Evolutionary conservation across 1,140 invertebrate genomes (phyloP), one percentile per base, ranked within the genome.

Genomic region (Capitella teleta): DNA sequence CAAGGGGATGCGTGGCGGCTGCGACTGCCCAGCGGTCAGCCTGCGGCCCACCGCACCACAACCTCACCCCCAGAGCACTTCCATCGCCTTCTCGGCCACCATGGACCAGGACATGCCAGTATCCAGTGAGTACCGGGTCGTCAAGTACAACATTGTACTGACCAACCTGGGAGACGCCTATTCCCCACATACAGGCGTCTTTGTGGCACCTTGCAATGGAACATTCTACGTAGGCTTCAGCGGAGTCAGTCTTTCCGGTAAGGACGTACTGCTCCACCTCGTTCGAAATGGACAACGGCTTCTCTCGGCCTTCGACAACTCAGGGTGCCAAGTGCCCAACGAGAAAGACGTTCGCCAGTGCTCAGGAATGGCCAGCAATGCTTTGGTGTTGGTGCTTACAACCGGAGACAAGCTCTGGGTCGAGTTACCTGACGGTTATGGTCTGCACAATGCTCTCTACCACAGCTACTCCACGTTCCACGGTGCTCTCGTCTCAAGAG

Each of bases 121-220:
- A 5, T 28, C 26, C 1, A 32, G 24, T 30, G 46, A 49, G 18
- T 53, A 53, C 47, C 32, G 52, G 10, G 38, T 53, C 36, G 26
- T 53, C 26, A 24, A 53, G 26, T 53, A 49, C 40, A 49, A 53
- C 52, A 30, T 53, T 8, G 52, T 63, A 1, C 51, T 58, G 40
- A 42, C 56, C 6, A 63, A 61, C 49, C 25, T 55, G 3, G 61
- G 56, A 10, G 49, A 43, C 32, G 54, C 34, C 5, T 63, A 61
- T 46, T 47, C 52, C 24, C 21, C 24, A 1, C 23, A 32, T 4
- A 53, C 52, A 0, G 61, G 61, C 2, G 32, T 37, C 5, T 63
- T 61, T 28, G 56, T 40, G n/a, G 50, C 54, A 5, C 61, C 61
- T 2, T 25, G 38, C n/a, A 54, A 43, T 36, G 61, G 59, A 21